A percentile compares a stretch with the other conserved stretches of the same genome.
Conservation (phyloP, 53 echinoderm and acorn worm genomes). For the Paracentrotus lividus region DNA sequence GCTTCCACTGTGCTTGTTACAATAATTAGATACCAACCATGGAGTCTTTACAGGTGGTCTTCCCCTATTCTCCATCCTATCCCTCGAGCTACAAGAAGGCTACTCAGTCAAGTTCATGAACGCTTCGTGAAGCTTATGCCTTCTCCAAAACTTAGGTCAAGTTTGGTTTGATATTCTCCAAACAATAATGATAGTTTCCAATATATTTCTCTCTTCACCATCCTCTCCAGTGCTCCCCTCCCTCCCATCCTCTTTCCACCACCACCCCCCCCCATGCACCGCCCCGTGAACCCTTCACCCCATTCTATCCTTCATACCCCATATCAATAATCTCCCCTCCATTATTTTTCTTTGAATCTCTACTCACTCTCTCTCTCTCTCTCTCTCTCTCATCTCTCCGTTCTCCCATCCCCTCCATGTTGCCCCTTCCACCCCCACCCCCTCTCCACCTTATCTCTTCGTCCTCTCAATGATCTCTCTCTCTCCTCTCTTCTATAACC, state of each 20-base stretch:
- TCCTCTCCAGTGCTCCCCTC: background rate
- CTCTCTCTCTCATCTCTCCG: background rate
- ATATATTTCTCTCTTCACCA: background rate
- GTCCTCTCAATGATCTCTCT: background rate
- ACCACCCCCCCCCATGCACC: background rate
- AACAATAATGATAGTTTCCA: background rate
- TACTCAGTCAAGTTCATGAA: background rate
- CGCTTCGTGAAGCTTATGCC: background rate
- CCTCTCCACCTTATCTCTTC: background rate
- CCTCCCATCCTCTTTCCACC: background rate
- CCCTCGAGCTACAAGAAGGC: background rate
- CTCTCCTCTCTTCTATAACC: background rate
- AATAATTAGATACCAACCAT: conserved; percentile 6
- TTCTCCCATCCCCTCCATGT: background rate
- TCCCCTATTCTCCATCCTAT: background rate
- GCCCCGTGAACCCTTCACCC: too few species aligned
- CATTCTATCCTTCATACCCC: too few species aligned
- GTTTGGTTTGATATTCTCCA: background rate
- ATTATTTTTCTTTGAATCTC: background rate
- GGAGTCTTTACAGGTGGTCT: background rate
- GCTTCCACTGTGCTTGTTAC: conserved; percentile 28
- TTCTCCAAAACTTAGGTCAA: background rate
- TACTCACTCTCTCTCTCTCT: background rate
- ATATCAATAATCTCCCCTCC: too few species aligned
- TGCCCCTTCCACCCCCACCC: background rate